Evolutionary conservation across 2,797 vertebrate species (phyloP).

Genomic region (Hephaestus fuliginosus): DNA sequence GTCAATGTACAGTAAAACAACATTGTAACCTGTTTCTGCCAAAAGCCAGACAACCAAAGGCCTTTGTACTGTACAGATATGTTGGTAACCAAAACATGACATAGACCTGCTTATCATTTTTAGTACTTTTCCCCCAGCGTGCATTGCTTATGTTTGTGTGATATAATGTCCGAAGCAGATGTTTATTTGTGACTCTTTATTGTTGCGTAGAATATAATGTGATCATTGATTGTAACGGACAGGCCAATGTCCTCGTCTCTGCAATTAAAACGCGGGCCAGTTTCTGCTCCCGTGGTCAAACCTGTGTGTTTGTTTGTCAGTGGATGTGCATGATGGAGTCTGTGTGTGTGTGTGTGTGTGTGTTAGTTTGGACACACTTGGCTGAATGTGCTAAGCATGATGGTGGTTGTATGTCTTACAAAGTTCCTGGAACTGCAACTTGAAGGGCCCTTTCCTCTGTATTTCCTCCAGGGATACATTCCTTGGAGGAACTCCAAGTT

Average conservation of each 20-base stretch:
- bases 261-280: conserved; percentile 70
- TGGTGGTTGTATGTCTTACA: background rate
- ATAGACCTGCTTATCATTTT: conserved; percentile 45
- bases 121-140: conserved; percentile 22
- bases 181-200: conserved; percentile 71
- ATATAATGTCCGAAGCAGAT: conserved; percentile 56
- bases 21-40: conserved; percentile 17
- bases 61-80: conserved; percentile 58
- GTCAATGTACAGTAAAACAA: conserved; percentile 45
- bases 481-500: conserved; percentile 29
- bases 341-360: background rate
- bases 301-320: conserved; percentile 35
- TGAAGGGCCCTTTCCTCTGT: background rate
- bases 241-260: conserved; percentile 52
- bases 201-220: conserved; percentile 65
- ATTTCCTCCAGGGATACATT: conserved; percentile 15
- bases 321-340: background rate
- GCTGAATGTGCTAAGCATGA: background rate
- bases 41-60: conserved; percentile 68
- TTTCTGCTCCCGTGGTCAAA: conserved; percentile 50
- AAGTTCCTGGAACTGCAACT: conserved; percentile 16
- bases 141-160: conserved; percentile 61
- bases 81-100: conserved; percentile 28
- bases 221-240: conserved; percentile 71
- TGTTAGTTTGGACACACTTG: background rate